Base-by-base conservation (phyloP, 2,888 invertebrate genomes). In the Eurytoma californica region DNA sequence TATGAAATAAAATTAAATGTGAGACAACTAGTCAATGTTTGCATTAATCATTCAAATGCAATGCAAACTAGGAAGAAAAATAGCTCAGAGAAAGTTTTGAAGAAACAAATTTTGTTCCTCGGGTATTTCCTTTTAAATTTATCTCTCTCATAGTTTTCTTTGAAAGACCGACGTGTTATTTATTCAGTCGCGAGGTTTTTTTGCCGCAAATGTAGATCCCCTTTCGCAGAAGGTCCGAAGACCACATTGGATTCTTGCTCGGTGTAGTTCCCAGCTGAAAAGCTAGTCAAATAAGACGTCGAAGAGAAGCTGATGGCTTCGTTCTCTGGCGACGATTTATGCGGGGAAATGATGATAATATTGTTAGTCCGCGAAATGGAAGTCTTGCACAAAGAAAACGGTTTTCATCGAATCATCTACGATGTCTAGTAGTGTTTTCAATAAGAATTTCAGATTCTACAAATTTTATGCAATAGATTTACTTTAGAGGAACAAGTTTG, bases 271-370 rank as follows among this genome's bases (percentile, higher is more conserved):
- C 61, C 51, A 30, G 20, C 9, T 4, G 55, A 16, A 39, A 13
- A n/a, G 55, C 9, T 39, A 58, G 66, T 55, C 18, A 58, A 13
- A 65, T 55, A 70, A 70, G 68, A 57, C 28, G 68, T 39, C 61
- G 51, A 16, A 13, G 12, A 24, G 16, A 24, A 28, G 65, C 47
- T 70, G n/a, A n/a, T n/a, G 69, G 63, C 65, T 69, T 58, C 51
- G 16, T 13, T 66, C 58, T 49, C 30, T 49, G 20, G 28, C 24
- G 63, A 47, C 57, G 53, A 70, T 63, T 77, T 77, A 63, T 65
- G 65, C 20, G 14, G 28, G 51, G 39, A 69, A 69, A 76, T 70
- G 57, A 63, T 76, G 51, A 61, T 76, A 68, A 76, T 55, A 4
- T 70, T 12, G 61, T 77, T 70, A 24, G 28, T 2, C 53, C 39